Conservation (phyloP, 2,888 invertebrate species). For the Unio pictorum region DNA sequence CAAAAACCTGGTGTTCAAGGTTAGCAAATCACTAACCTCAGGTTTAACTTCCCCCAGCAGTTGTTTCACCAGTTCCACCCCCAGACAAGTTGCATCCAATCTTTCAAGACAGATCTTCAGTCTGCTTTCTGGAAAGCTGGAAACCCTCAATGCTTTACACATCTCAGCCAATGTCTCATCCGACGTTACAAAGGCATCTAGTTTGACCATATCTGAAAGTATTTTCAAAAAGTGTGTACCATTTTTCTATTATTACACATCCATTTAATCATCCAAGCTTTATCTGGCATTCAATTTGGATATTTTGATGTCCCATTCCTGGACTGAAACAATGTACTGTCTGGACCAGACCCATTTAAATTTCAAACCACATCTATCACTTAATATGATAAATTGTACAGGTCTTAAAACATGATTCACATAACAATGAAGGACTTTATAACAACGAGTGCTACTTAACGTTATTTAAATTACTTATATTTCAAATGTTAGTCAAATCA, state of each 20-base stretch:
- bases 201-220: constrained; percentile 55
- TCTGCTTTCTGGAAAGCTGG: constrained; percentile 52
- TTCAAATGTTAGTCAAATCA: no score
- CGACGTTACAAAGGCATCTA: constrained; percentile 65
- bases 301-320: neutral
- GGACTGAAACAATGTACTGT: neutral
- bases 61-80: constrained; percentile 55
- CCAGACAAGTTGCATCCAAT: constrained; percentile 63
- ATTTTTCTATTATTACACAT: neutral
- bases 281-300: neutral
- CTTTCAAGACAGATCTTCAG: constrained; percentile 57
- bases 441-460: no score
- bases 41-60: constrained; percentile 60
- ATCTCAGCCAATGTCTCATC: constrained; percentile 62
- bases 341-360: neutral
- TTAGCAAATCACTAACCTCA: constrained; percentile 37
- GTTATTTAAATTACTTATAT: no score
- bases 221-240: constrained; percentile 3
- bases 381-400: no score
- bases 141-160: constrained; percentile 65
- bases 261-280: neutral
- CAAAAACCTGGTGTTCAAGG: no score
- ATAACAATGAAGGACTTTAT: no score
- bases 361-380: neutral
- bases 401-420: no score